Percentiles rank a stretch among this genome's conserved stretches.
Evolutionary conservation across 1,140 invertebrate genomes (phyloP).

Genomic region (Caenorhabditis briggsae): DNA sequence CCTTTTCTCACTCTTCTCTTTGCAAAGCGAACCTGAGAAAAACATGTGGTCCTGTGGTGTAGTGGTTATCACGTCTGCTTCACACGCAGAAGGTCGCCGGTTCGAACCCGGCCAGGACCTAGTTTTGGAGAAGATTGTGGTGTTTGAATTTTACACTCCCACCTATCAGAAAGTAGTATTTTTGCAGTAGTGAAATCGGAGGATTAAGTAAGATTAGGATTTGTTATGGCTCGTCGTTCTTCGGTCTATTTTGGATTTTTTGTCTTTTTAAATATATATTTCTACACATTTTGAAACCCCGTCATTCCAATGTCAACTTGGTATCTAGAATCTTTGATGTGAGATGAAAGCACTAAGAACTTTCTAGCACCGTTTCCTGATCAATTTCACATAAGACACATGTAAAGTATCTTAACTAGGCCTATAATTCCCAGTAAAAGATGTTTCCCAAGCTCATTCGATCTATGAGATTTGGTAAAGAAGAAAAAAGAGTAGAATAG

Average conservation of each 20-base stretch:
- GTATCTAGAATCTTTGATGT: not conserved
- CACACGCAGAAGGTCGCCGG: constrained; percentile 74
- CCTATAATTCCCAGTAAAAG: not conserved
- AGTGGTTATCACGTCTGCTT: constrained; percentile 74
- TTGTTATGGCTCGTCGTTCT: not conserved
- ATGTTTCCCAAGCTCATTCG: not conserved
- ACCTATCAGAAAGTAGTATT: not conserved
- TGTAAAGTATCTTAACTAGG: constrained; percentile 8
- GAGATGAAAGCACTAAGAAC: not conserved
- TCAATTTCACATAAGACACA: not conserved
- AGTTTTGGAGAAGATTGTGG: not conserved
- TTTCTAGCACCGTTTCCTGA: not conserved
- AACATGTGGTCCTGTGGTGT: constrained; percentile 58
- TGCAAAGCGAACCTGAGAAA: not conserved
- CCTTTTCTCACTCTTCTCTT: not conserved
- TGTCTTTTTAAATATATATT: not conserved
- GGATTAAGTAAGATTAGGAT: constrained; percentile 20
- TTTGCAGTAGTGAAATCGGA: not conserved
- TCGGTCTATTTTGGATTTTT: not conserved
- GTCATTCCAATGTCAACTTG: not conserved
- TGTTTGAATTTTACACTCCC: too few relatives aligned
- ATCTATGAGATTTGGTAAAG: constrained; percentile 26
- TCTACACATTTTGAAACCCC: not conserved
- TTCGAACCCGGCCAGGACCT: constrained; percentile 70
- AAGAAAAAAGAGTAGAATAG: not conserved